Evolutionary conservation across 2,888 invertebrate genomes (phyloP).

Genomic region (Branchellion lobata): DNA sequence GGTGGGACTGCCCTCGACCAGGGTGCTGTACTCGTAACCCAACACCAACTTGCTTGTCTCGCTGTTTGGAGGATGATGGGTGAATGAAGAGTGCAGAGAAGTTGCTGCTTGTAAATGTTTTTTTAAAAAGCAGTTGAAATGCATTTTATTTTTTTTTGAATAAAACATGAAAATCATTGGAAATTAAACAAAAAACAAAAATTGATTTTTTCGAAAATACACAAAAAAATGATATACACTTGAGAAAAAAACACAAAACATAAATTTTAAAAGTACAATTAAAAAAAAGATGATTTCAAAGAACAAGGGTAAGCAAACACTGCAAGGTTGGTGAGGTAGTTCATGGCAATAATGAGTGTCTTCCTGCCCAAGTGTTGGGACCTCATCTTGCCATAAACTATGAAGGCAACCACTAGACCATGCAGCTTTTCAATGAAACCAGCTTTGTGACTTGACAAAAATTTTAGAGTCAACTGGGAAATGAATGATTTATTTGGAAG

Average conservation of each 20-base stretch:
- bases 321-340: conserved; percentile 38
- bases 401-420: conserved; percentile 38
- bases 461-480: conserved; percentile 39
- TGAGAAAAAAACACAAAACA: too few species aligned
- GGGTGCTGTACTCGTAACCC: conserved; percentile 35
- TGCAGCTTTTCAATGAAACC: conserved; percentile 36
- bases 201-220: too few species aligned
- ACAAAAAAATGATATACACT: too few species aligned
- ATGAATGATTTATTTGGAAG: neutral
- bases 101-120: too few species aligned
- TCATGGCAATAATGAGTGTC: conserved; percentile 38
- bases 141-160: too few species aligned
- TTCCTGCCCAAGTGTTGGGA: conserved; percentile 33
- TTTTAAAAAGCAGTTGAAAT: too few species aligned
- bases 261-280: neutral
- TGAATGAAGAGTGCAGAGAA: too few species aligned
- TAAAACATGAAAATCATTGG: too few species aligned
- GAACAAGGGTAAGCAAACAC: conserved; percentile 13
- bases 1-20: conserved; percentile 24
- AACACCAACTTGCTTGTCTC: conserved; percentile 38
- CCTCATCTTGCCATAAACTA: conserved; percentile 40
- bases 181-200: too few species aligned
- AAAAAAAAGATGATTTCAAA: neutral
- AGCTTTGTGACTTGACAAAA: conserved; percentile 36
- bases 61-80: conserved; percentile 8